phyloP scores from a whole-genome alignment of 2,113 vertebrate species.

The Cinclus cinclus region DNA sequence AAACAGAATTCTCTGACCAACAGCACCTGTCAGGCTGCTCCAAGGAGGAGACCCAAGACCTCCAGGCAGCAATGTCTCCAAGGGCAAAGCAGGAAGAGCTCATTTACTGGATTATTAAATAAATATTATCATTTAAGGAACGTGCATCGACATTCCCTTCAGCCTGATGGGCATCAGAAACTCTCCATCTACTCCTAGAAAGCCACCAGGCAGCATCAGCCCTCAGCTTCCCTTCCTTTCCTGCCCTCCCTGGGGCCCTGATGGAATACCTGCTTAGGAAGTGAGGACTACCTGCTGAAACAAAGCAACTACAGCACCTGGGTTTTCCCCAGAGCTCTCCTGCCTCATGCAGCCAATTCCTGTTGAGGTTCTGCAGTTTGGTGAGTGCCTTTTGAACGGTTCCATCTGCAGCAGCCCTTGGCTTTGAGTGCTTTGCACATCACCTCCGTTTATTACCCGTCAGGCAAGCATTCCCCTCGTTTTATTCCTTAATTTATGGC shows the following conservation, averaged over 20 bases:
- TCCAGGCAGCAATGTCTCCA: neutral
- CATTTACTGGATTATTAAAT: too few relatives aligned
- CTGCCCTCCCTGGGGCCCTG: neutral
- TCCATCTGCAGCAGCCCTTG: slow-evolving; percentile 18
- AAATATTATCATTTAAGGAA: neutral
- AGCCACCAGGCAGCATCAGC: fast-evolving
- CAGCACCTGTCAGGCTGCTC: neutral
- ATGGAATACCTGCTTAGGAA: neutral
- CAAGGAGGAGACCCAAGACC: neutral
- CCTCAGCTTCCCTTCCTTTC: fast-evolving
- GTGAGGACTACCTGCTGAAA: neutral
- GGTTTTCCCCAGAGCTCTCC: slow-evolving; percentile 9
- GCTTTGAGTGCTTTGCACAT: neutral
- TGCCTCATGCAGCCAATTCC: neutral
- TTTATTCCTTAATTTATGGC: neutral
- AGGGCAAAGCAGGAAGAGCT: neutral
- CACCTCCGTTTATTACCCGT: neutral
- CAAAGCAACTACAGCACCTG: slow-evolving; percentile 34
- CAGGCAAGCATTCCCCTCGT: neutral
- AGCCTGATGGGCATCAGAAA: fast-evolving
- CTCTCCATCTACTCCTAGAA: neutral
- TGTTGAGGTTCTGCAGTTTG: neutral
- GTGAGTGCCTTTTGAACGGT: slow-evolving; percentile 4
- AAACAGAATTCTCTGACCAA: neutral
- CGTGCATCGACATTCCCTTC: fast-evolving